phyloP scores from a whole-genome alignment of 2,888 invertebrate genomes.

The Drosophila meridiana region DNA sequence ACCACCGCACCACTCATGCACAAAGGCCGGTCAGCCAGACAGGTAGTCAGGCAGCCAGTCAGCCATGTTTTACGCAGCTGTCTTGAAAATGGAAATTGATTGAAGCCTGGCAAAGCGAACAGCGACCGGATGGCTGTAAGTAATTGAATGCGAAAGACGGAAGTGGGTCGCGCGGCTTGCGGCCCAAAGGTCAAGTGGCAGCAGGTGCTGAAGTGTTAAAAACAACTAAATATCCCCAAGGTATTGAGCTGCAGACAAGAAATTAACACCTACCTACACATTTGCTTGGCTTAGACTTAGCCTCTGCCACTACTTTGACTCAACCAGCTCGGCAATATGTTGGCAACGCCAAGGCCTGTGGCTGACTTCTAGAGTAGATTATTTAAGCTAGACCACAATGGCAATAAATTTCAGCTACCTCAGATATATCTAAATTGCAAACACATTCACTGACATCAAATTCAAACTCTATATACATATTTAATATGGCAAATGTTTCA shows the following conservation, averaged over 20 bases:
- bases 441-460: slow-evolving; percentile 24
- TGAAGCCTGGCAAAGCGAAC: slow-evolving; percentile 23
- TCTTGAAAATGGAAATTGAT: slow-evolving; percentile 59
- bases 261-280: slow-evolving; percentile 11
- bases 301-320: background rate
- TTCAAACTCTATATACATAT: slow-evolving; percentile 16
- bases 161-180: slow-evolving; percentile 1
- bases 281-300: background rate
- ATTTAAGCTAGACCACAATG: background rate
- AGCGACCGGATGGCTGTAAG: slow-evolving; percentile 22
- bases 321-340: background rate
- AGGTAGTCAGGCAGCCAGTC: background rate
- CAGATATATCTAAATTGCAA: slow-evolving; percentile 41
- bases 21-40: background rate
- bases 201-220: slow-evolving; percentile 39
- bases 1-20: background rate
- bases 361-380: slow-evolving; percentile 7
- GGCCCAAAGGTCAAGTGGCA: slow-evolving; percentile 7
- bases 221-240: slow-evolving; percentile 33
- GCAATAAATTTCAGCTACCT: slow-evolving; percentile 26
- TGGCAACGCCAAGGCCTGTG: slow-evolving; percentile 10
- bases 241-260: slow-evolving; percentile 10
- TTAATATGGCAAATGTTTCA: slow-evolving; percentile 11
- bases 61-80: background rate
- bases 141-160: slow-evolving; percentile 56